Base-by-base conservation (phyloP, 2,113 vertebrate genomes). In the Asarcornis scutulata region DNA sequence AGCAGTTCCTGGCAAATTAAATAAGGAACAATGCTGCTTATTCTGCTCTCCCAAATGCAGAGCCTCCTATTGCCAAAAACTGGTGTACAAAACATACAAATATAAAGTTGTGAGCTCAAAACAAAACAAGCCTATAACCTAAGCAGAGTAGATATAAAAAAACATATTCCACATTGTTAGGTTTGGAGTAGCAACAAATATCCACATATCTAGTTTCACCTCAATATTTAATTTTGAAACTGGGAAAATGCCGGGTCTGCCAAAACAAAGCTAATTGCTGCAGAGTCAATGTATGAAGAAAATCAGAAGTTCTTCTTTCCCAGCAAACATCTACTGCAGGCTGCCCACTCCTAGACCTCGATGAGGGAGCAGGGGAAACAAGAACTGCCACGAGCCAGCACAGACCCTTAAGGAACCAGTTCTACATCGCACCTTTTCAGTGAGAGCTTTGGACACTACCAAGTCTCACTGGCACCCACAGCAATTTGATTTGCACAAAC, bases 401-500 rank as follows among this genome's bases (percentile, higher is more conserved):
- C 46, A 80, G 68, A 90, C 66, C 67, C 60, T 59, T 59, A 64
- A 68, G 36, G 17, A 44, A 52, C 20, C 46, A 31, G 26, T 83
- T 91, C 74, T 91, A 81, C 23, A 50, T 6, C n/a, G 31, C 67
- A 17, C 7, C 14, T 60, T 53, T 80, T 29, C 60, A 36, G 48
- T 23, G 25, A 22, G 79, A 42, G 34, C 48, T 94, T 83, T 63
- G 58, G n/a, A 81, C n/a, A 79, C 5, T 75, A 71, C 11, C 36
- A 38, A 92, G 60, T 38, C 58, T 88, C 73, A 50, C 25, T 6
- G 8, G n/a, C 66, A 92, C 84, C 82, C 95, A 34, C 32, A 88
- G 46, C 52, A 40, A 80, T 91, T n/a, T 91, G 50, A 94, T 88
- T 94, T 91, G 84, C 79, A 97, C 94, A 91, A 69, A 75, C 44